A percentile compares a stretch with the other conserved stretches of the same genome.
These are phyloP conservation scores for Macrobrachium nipponense DNA, from an alignment of 1,140 invertebrate genomes.

Conservation along the genomic window DNA sequence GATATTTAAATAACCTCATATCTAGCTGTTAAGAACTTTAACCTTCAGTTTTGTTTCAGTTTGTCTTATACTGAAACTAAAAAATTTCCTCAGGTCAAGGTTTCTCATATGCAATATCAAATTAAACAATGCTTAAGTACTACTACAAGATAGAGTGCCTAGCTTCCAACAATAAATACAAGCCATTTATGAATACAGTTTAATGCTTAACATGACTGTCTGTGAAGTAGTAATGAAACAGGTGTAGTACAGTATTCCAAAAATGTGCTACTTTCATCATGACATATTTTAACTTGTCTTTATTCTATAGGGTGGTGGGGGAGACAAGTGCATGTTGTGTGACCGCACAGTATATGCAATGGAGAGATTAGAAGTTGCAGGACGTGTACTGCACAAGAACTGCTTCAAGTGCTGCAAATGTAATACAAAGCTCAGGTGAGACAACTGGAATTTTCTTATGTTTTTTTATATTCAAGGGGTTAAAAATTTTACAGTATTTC, in stretches of 20 bases:
- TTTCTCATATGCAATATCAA: too few species aligned
- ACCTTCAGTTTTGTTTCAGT: too few species aligned
- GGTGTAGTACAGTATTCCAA: neutral
- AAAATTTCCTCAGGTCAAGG: too few species aligned
- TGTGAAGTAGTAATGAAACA: neutral
- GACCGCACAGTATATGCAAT: constrained; percentile 82
- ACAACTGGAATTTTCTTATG: neutral
- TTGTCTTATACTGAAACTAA: too few species aligned
- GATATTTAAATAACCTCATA: too few species aligned
- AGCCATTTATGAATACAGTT: too few species aligned
- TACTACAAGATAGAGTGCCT: too few species aligned
- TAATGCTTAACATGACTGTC: too few species aligned
- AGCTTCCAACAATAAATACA: too few species aligned
- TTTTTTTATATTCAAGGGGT: neutral
- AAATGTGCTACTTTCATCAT: neutral
- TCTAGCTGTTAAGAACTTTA: too few species aligned
- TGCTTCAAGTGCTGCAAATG: constrained; percentile 86
- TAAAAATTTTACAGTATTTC: too few species aligned
- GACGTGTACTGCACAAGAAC: constrained; percentile 80
- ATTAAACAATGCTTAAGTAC: too few species aligned
- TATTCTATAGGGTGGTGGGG: constrained; percentile 69
- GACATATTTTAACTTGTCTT: neutral
- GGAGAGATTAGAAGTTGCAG: constrained; percentile 83
- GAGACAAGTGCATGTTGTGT: constrained; percentile 79
- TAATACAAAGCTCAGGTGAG: constrained; percentile 80